Evolutionary conservation across 1,140 invertebrate genomes (phyloP), one percentile per base, ranked within the genome.

Genomic region (Bombus consobrinus): DNA sequence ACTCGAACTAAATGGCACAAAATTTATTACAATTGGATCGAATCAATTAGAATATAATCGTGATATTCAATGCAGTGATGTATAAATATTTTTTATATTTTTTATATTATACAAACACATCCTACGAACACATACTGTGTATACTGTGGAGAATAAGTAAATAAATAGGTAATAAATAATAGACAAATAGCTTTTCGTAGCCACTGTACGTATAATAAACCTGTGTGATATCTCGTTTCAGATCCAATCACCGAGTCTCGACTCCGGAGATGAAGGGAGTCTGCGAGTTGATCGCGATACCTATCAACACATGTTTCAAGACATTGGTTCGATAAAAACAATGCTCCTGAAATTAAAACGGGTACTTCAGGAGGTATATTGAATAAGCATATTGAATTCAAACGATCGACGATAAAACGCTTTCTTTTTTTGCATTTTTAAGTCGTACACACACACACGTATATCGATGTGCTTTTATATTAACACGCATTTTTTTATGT

Each of bases 261-360:
- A 96, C 91, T 96, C 96, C 28, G 96, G 96, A 79, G 96, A 97
- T 74, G 95, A 96, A 82, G 94, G 93, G 13, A 95, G 94, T 80
- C 92, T 96, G 10, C 95, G 95, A 78, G 88, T 97, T 62, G 97
- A 97, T 88, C 94, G 96, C 79, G 96, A 96, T 25, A 96, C 96
- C 47, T 97, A 97, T 83, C 96, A 97, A 79, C 96, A 96, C 74
- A 96, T 97, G 94, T 96, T 96, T 90, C 97, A 98, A 94, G 97
- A 98, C 92, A 96, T 98, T 85, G 97, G 97, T 90, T 96, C 96
- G 87, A 97, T 98, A 85, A 98, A 98, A 95, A 97, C 97, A 39
- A 96, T 97, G 96, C 96, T 98, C 80, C 94, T 97, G 86, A 97
- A 97, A 94, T 96, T 98, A 22, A 97, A 97, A 94, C 96, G 97